Evolutionary conservation across 1,140 invertebrate species (phyloP), one percentile per base, ranked within the genome.

Genomic region (Bicyclus anynana): DNA sequence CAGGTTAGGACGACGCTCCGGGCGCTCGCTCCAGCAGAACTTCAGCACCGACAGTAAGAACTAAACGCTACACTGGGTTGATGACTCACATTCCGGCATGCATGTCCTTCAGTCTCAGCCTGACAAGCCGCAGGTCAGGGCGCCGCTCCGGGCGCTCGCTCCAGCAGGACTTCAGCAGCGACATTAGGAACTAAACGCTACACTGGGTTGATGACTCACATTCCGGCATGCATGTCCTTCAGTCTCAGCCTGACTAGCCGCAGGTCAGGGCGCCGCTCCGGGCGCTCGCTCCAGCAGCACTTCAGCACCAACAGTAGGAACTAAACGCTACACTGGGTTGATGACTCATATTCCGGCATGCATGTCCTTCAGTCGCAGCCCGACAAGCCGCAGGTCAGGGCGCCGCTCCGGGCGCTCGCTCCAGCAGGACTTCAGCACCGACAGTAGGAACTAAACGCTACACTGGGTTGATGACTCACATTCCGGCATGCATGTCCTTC

Each of bases 251-350:
- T 89, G 13, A 95, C 93, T 37, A 92, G 91, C 37, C 93, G 80
- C 44, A 95, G 92, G 66, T 94, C 93, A 0, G 94, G 94, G 55
- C 94, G 77, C 10, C 90, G 73, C n/a, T 94, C 92, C 0, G 93
- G 90, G 23, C 94, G 91, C 80, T 96, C 94, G 44, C 93, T 90
- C 95, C 95, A 96, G 72, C 95, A 95, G 1, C 90, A n/a, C 69
- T 93, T 91, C 70, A 97, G 92, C 52, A 94, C 94, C 6, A 86
- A 90, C 3, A 92, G 86, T 0, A 95, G 91, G 26, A 93, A 93
- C 6, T 3, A n/a, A n/a, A n/a, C n/a, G n/a, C n/a, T n/a, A n/a
- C n/a, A n/a, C n/a, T n/a, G n/a, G n/a, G n/a, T n/a, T n/a, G n/a
- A 26, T 10, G 14, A 77, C 83, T 80, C 80, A 94, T 93, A 94